These are phyloP conservation scores for Heliopora coerulea DNA, from an alignment of 92 coral and sea anemone species.

Conservation along the genomic window DNA sequence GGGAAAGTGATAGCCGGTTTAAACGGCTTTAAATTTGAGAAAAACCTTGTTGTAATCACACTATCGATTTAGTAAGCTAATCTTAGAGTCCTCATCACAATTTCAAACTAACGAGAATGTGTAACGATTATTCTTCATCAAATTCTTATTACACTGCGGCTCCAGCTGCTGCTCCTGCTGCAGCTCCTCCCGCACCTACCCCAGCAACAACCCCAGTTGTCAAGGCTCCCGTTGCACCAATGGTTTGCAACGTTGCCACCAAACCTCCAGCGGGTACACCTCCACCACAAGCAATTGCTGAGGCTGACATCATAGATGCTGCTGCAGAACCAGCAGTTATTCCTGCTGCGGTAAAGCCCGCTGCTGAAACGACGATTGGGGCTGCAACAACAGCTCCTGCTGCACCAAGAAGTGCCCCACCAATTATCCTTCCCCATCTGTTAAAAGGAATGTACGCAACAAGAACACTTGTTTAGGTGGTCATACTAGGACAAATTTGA, in stretches of 20 bases:
- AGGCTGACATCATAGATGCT: slow-evolving; percentile 18
- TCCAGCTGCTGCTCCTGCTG: slow-evolving; percentile 6
- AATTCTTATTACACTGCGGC: no score
- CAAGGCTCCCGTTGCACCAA: slow-evolving; percentile 8
- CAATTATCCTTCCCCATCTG: slow-evolving; percentile 1
- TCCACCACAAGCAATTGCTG: slow-evolving; percentile 2
- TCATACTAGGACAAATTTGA: no score
- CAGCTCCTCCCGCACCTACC: background rate
- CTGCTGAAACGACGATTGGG: slow-evolving; percentile 3
- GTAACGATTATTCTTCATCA: no score
- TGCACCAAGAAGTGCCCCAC: slow-evolving; percentile 10
- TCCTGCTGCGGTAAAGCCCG: slow-evolving; percentile 17
- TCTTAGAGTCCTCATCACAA: no score
- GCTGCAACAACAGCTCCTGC: slow-evolving; percentile 15
- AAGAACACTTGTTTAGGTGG: no score
- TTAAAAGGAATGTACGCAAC: no score
- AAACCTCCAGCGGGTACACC: slow-evolving; percentile 17
- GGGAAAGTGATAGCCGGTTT: no score
- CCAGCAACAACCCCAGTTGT: background rate
- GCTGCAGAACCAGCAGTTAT: slow-evolving; percentile 20
- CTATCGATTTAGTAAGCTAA: no score
- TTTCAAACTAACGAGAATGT: no score
- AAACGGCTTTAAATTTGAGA: no score
- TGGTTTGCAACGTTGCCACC: slow-evolving; percentile 12
- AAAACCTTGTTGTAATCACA: no score